A percentile compares a stretch with the other conserved stretches of the same genome.
Conservation (phyloP, 2,888 invertebrate species). For the Hirtodrosophila cameraria region DNA sequence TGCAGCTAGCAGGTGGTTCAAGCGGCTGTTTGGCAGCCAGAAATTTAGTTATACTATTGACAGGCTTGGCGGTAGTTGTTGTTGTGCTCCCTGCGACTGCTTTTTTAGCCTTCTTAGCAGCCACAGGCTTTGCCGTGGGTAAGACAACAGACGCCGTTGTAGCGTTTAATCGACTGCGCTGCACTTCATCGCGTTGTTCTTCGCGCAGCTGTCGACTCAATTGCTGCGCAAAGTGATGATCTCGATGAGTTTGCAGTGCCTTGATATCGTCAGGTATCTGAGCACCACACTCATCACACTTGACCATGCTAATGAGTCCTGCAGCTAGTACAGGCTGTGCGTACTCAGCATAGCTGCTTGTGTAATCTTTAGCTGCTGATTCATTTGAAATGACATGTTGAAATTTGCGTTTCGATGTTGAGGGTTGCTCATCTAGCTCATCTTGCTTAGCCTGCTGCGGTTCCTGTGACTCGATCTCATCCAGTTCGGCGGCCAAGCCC, state of each 20-base stretch:
- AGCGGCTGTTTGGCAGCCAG: constrained; percentile 42
- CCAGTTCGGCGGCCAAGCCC: constrained; percentile 55
- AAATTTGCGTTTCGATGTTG: constrained; percentile 56
- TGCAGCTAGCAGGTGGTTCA: constrained; percentile 26
- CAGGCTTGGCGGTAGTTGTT: constrained; percentile 2
- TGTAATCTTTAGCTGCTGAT: constrained; percentile 43
- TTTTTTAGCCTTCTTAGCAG: constrained; percentile 34
- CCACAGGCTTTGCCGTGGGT: constrained; percentile 8
- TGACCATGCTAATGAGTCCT: constrained; percentile 59
- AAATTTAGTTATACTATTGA: constrained; percentile 72
- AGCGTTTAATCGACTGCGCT: constrained; percentile 40
- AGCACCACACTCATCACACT: constrained; percentile 89
- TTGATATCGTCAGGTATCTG: constrained; percentile 85
- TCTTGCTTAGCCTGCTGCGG: not conserved
- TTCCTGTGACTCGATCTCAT: constrained; percentile 51
- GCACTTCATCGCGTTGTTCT: constrained; percentile 72
- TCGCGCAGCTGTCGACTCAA: constrained; percentile 86
- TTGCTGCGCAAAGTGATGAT: constrained; percentile 89
- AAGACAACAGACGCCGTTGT: constrained; percentile 8
- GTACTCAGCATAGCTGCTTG: constrained; percentile 77
- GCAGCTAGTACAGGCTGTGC: constrained; percentile 64
- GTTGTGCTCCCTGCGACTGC: not conserved
- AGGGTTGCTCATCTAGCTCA: constrained; percentile 21
- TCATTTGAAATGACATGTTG: constrained; percentile 9
- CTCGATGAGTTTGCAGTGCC: constrained; percentile 88